A percentile compares a stretch with the other conserved stretches of the same genome.
These are phyloP conservation scores for Zaprionus gabonicus DNA, from an alignment of 1,140 invertebrate species.

Conservation along the genomic window DNA sequence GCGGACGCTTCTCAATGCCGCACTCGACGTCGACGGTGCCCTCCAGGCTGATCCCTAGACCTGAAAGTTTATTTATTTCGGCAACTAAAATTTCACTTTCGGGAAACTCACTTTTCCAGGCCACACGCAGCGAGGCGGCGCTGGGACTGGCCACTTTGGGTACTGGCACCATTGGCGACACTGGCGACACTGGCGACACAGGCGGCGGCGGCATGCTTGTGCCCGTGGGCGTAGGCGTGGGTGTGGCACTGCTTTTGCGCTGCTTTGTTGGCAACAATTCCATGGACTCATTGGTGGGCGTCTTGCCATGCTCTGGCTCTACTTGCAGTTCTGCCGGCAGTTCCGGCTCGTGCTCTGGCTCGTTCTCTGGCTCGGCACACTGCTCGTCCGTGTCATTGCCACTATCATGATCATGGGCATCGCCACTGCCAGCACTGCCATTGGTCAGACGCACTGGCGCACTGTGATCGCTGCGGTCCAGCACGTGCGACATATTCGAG, in stretches of 20 bases:
- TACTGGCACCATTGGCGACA: not conserved
- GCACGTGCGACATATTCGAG: constrained; percentile 85
- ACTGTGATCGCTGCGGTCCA: constrained; percentile 82
- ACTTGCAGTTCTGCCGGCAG: not conserved
- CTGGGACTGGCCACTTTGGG: constrained; percentile 64
- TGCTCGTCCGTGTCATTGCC: constrained; percentile 78
- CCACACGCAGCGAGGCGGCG: constrained; percentile 70
- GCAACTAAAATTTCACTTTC: constrained; percentile 91
- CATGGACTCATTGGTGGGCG: constrained; percentile 60
- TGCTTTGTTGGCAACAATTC: constrained; percentile 13
- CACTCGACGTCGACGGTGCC: constrained; percentile 95
- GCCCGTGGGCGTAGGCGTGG: constrained; percentile 7
- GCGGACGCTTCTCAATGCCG: constrained; percentile 92
- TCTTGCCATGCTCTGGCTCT: constrained; percentile 46
- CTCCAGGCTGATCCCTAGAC: constrained; percentile 95
- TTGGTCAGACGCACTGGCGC: constrained; percentile 41
- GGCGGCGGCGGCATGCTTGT: constrained; percentile 2
- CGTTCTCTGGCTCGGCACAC: constrained; percentile 63
- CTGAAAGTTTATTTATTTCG: constrained; percentile 93
- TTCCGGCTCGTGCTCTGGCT: not conserved
- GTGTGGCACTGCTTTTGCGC: constrained; percentile 9
- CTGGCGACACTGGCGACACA: not conserved
- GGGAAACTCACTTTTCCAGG: constrained; percentile 90
- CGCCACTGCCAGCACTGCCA: constrained; percentile 20
- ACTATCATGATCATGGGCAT: constrained; percentile 59